Percentiles rank a stretch among this genome's conserved stretches.
These are phyloP conservation scores for Leptinotarsa defecta DNA, from an alignment of 1,140 invertebrate species.

Conservation along the genomic window DNA sequence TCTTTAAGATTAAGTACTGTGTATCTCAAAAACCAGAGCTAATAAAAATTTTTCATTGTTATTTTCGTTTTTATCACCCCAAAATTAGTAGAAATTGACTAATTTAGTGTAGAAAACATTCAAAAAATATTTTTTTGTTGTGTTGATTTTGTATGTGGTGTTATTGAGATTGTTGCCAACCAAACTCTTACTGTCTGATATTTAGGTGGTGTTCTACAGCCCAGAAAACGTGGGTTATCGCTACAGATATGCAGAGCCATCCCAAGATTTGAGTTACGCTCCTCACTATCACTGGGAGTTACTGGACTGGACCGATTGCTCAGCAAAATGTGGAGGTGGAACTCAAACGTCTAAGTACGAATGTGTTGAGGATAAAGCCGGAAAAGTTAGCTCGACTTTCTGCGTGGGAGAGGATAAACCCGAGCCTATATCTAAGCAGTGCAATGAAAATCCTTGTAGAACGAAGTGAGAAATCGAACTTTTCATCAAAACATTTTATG, in stretches of 20 bases:
- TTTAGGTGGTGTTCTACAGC: conserved; percentile 48
- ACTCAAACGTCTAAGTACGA: conserved; percentile 52
- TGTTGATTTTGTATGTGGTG: no score
- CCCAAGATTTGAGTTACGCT: conserved; percentile 44
- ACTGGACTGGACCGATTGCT: conserved; percentile 57
- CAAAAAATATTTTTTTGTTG: no score
- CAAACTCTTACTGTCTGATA: no score
- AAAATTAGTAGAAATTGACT: no score
- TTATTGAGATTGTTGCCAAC: no score
- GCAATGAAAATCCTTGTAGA: conserved; percentile 57
- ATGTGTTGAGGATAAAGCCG: conserved; percentile 58
- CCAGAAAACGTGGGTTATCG: conserved; percentile 55
- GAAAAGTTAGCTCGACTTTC: conserved; percentile 57
- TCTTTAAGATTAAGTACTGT: no score
- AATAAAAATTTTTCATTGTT: no score
- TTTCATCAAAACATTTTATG: no score
- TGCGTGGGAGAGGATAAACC: conserved; percentile 55
- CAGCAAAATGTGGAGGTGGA: conserved; percentile 58
- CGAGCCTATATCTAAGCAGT: conserved; percentile 52
- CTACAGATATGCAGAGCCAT: conserved; percentile 56
- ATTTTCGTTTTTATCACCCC: no score
- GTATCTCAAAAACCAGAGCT: no score
- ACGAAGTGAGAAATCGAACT: conserved; percentile 52
- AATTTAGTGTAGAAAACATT: no score
- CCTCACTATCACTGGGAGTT: conserved; percentile 61